Evolutionary conservation across 2,113 vertebrate genomes (phyloP).

Genomic region (Hymenochirus boettgeri): DNA sequence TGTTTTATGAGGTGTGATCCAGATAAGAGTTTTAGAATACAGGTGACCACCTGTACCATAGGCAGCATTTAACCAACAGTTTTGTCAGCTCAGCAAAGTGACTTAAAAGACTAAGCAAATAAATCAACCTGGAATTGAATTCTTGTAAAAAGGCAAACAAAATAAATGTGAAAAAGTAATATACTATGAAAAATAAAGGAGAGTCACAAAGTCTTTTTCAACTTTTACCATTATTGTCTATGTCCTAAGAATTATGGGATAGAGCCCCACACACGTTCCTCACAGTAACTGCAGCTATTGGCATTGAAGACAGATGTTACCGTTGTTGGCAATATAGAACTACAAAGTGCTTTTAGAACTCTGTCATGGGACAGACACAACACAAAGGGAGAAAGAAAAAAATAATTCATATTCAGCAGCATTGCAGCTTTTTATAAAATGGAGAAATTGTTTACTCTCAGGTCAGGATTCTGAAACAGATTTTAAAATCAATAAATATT

Average conservation of each 20-base stretch:
- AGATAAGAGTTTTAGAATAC: constrained; percentile 40
- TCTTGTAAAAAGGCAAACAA: constrained; percentile 65
- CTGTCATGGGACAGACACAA: constrained; percentile 65
- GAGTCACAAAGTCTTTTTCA: constrained; percentile 52
- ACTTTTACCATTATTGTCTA: constrained; percentile 58
- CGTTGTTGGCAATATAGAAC: constrained; percentile 88
- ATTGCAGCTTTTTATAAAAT: constrained; percentile 34
- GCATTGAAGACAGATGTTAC: constrained; percentile 70
- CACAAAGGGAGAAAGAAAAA: constrained; percentile 24
- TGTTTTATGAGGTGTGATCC: too few relatives aligned
- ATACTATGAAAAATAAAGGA: constrained; percentile 51
- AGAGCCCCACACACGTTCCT: constrained; percentile 9
- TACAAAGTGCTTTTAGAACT: constrained; percentile 90
- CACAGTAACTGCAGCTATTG: constrained; percentile 65
- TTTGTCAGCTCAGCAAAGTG: constrained; percentile 58
- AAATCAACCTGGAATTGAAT: constrained; percentile 61
- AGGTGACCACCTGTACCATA: constrained; percentile 64
- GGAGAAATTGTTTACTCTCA: too few relatives aligned
- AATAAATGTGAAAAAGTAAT: constrained; percentile 31
- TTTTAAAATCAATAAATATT: too few relatives aligned
- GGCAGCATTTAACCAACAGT: constrained; percentile 66
- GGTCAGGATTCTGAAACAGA: too few relatives aligned
- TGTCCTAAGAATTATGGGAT: constrained; percentile 46
- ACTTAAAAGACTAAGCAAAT: constrained; percentile 72
- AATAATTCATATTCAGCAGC: constrained; percentile 57